These are phyloP conservation scores for Plecturocebus donacophilus DNA, from an alignment of 2,113 vertebrate species.

Conservation along the genomic window DNA sequence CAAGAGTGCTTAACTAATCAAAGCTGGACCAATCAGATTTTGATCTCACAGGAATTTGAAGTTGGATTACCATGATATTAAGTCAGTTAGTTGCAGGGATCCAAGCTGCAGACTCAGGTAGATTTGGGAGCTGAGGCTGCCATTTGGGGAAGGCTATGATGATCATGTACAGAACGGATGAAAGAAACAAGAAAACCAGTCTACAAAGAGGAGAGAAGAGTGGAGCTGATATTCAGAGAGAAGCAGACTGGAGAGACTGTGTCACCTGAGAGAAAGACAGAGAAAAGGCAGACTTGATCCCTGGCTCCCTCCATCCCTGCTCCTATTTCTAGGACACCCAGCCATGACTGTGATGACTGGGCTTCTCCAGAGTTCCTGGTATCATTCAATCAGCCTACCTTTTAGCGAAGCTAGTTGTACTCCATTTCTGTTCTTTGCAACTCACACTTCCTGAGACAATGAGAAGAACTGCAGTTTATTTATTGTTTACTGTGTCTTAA, in stretches of 20 bases:
- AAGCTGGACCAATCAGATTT: background rate
- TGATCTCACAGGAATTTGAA: background rate
- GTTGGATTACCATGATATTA: background rate
- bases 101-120: background rate
- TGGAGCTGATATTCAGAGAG: background rate
- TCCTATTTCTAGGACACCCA: background rate
- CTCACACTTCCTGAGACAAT: background rate
- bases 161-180: background rate
- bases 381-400: background rate
- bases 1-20: background rate
- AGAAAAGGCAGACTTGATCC: background rate
- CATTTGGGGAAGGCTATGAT: background rate
- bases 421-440: slow-evolving; percentile 43
- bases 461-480: background rate
- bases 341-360: background rate
- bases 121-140: background rate
- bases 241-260: background rate
- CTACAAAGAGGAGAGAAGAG: background rate
- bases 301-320: background rate
- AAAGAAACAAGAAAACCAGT: background rate
- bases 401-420: background rate
- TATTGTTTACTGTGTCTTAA: background rate
- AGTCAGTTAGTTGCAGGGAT: background rate
- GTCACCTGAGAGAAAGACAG: background rate
- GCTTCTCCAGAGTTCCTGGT: background rate